phyloP scores from a whole-genome alignment of 1,140 invertebrate species.

The Zelostemma sp. region DNA sequence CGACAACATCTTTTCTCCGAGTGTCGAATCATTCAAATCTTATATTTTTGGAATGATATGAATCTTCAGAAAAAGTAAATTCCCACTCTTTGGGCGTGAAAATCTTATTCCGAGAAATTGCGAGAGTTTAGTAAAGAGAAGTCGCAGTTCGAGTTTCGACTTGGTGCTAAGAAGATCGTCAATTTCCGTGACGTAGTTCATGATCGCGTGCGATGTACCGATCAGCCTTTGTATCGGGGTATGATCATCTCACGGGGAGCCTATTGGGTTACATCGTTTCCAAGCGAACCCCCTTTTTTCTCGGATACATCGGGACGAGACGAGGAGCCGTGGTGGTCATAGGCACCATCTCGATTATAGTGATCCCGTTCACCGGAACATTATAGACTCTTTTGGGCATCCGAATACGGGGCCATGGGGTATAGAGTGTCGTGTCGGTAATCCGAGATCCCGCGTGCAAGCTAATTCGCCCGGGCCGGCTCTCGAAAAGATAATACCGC shows the following conservation, averaged over 20 bases:
- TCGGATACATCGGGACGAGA: constrained; percentile 33
- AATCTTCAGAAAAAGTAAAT: too few species aligned
- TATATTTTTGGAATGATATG: too few species aligned
- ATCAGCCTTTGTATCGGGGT: constrained; percentile 66
- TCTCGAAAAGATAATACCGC: constrained; percentile 60
- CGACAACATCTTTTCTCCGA: too few species aligned
- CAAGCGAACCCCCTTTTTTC: constrained; percentile 40
- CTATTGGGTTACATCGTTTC: constrained; percentile 62
- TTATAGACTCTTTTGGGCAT: constrained; percentile 53
- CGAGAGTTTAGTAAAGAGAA: too few species aligned
- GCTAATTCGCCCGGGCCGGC: constrained; percentile 57
- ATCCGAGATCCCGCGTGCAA: constrained; percentile 60
- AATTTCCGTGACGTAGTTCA: constrained; percentile 62
- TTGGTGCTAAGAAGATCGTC: constrained; percentile 63
- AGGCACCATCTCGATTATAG: constrained; percentile 50
- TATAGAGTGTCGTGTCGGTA: constrained; percentile 58
- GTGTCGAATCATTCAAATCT: too few species aligned
- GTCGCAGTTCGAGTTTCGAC: constrained; percentile 53
- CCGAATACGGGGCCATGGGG: constrained; percentile 41
- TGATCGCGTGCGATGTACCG: constrained; percentile 69
- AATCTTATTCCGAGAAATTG: too few species aligned
- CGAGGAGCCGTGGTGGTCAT: constrained; percentile 27
- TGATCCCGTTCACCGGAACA: constrained; percentile 56
- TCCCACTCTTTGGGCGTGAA: too few species aligned
- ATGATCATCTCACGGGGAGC: constrained; percentile 65